Evolutionary conservation across 2,113 vertebrate species (phyloP).

Genomic region (Saguinus midas): DNA sequence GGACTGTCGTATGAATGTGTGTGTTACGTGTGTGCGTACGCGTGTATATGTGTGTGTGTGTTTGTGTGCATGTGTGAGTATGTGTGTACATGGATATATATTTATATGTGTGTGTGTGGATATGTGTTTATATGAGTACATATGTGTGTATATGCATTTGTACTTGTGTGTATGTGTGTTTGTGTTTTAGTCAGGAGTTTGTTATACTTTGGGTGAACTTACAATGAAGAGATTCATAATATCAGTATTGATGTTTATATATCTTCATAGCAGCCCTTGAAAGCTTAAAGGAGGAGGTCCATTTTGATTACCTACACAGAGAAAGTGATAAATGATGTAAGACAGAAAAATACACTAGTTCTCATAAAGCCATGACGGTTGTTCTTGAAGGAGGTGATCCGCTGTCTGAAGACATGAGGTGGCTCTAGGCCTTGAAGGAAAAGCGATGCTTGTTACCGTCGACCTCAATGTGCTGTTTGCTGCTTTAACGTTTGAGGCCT

Average conservation of each 20-base stretch:
- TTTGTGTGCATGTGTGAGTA: neutral
- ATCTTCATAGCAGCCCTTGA: neutral
- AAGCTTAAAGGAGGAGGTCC: neutral
- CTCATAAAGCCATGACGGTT: neutral
- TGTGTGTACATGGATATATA: too few relatives aligned
- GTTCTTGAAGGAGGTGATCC: neutral
- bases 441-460: slow-evolving; percentile 7
- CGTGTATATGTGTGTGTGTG: too few relatives aligned
- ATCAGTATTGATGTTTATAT: neutral
- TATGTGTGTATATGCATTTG: neutral
- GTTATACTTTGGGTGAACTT: neutral
- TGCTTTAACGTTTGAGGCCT: slow-evolving; percentile 18
- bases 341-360: neutral
- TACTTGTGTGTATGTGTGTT: neutral
- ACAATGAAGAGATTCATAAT: neutral
- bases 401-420: neutral
- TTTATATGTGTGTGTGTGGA: too few relatives aligned
- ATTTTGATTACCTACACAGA: neutral
- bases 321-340: neutral
- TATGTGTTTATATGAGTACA: rapidly evolving
- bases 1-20: neutral
- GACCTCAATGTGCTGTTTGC: neutral
- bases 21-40: too few relatives aligned
- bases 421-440: neutral
- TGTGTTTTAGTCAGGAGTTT: neutral